Percentiles rank a stretch among this genome's conserved stretches.
Conservation (phyloP, 1,140 invertebrate genomes). For the Helicoverpa armigera region DNA sequence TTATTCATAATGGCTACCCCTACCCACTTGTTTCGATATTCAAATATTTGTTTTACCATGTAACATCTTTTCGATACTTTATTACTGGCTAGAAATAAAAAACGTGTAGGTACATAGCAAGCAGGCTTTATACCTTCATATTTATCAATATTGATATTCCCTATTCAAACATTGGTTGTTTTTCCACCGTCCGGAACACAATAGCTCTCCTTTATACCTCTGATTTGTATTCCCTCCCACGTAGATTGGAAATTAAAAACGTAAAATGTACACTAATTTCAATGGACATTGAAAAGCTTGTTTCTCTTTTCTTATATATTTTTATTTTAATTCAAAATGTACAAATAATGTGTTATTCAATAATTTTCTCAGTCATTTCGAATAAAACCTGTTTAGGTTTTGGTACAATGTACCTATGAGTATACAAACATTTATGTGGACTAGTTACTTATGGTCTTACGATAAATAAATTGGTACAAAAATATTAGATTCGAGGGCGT, state of each 20-base stretch:
- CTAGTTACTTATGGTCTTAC: conserved; percentile 14
- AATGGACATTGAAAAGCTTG: conserved; percentile 8
- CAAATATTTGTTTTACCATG: no score
- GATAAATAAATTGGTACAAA: not conserved
- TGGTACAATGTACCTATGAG: not conserved
- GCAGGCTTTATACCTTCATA: not conserved
- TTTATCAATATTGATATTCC: conserved; percentile 20
- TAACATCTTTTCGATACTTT: not conserved
- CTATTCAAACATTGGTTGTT: conserved; percentile 30
- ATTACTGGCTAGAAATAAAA: conserved; percentile 14
- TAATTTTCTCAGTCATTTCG: conserved; percentile 26
- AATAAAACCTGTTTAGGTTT: no score
- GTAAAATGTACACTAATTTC: conserved; percentile 22
- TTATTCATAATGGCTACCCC: no score
- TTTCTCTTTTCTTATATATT: conserved; percentile 18
- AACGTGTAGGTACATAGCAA: not conserved
- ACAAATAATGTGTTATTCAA: not conserved
- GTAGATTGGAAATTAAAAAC: conserved; percentile 34
- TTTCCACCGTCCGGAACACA: conserved; percentile 21
- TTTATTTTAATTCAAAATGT: conserved; percentile 20
- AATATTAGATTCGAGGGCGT: not conserved
- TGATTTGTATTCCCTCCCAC: conserved; percentile 31
- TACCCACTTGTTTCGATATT: no score
- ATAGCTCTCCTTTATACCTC: conserved; percentile 4
- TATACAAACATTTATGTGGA: conserved; percentile 31